phyloP scores from a whole-genome alignment of 2,113 vertebrate species.

The Clarias gariepinus region DNA sequence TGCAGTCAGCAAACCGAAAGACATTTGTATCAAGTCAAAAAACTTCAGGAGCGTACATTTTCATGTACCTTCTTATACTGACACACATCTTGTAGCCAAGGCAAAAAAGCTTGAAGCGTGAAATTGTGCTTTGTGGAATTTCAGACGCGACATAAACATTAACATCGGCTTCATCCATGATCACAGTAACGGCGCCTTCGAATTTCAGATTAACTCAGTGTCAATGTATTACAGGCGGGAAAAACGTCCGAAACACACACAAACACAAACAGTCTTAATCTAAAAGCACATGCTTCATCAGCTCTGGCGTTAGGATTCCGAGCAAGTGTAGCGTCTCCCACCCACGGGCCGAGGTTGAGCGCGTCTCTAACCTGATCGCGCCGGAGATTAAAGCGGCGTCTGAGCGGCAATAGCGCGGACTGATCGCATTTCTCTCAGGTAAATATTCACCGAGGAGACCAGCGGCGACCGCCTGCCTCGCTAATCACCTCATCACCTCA shows the following conservation, averaged over 20 bases:
- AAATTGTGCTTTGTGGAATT: constrained; percentile 1
- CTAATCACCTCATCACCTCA: constrained; percentile 45
- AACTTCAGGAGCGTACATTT: not conserved
- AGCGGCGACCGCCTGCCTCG: constrained; percentile 40
- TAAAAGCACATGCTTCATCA: not conserved
- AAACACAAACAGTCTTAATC: not conserved
- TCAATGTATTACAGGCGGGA: not conserved
- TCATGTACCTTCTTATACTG: not conserved
- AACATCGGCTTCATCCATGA: not conserved
- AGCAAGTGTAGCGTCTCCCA: not conserved
- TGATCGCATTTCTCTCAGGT: constrained; percentile 59
- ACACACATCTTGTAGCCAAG: not conserved
- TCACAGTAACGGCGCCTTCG: not conserved
- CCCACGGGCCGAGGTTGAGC: constrained; percentile 10
- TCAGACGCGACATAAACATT: not conserved
- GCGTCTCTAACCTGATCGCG: constrained; percentile 33
- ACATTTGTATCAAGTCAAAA: not conserved
- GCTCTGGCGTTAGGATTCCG: not conserved
- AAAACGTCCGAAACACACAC: not conserved
- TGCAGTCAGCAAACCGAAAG: not conserved
- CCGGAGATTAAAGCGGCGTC: constrained; percentile 44
- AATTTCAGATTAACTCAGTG: not conserved
- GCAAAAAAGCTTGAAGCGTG: not conserved
- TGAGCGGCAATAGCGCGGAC: constrained; percentile 43
- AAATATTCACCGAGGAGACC: constrained; percentile 55